Evolutionary conservation across 2,888 invertebrate genomes (phyloP), one percentile per base, ranked within the genome.

Genomic region (Chironomus riparius): DNA sequence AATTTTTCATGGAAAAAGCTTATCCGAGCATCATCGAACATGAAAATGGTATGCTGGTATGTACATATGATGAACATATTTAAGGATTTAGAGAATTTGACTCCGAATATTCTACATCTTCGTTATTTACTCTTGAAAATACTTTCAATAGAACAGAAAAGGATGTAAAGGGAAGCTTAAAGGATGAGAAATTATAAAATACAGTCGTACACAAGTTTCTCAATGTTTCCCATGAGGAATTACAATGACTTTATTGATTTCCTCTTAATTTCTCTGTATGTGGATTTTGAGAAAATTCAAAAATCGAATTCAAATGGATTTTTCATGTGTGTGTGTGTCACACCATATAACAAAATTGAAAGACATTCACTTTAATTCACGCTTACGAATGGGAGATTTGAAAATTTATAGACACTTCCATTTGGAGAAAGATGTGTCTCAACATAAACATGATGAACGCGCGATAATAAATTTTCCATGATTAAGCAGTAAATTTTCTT

Each of bases 381-480:
- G 38, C 38, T 38, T 38, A 56, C 18, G 50, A n/a, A 50, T 50
- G 56, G n/a, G 56, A 56, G 56, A 56, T 5, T 56, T 18, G 7
- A 18, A 38, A 56, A 18, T 56, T 56, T 56, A 56, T 56, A 56
- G 56, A 56, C 56, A 56, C 56, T 56, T 56, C 18, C 65, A 65
- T 65, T 65, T 21, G 21, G 24, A 65, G 72, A 22, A 68, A 68
- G 5, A n/a, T n/a, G 24, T 72, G 56, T 21, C 18, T 24, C 72
- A 21, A 61, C 38, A 38, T 28, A 56, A 61, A 47, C 72, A 72
- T 72, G 72, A 72, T 62, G 72, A 62, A 72, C 38, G 62, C 21
- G 65, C 24, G 72, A 38, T 47, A 56, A 61, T 72, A 72, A 72
- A 72, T 72, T 62, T 71, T 56, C 38, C 72, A 72, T 72, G 72